Evolutionary conservation across 2,113 vertebrate genomes (phyloP), one percentile per base, ranked within the genome.

Genomic region (Cairina moschata): DNA sequence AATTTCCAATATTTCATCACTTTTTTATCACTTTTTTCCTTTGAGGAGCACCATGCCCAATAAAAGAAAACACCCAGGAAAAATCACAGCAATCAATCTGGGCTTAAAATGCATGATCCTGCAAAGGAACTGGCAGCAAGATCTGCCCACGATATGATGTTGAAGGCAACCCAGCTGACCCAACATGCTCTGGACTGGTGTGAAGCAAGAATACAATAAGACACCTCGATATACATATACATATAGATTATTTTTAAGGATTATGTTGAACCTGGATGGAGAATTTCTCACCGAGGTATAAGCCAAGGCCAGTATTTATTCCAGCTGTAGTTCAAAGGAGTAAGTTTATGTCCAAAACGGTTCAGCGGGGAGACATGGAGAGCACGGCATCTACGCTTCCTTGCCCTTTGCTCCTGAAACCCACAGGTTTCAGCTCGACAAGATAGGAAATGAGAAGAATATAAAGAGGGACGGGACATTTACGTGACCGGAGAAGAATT

Each of bases 71-170:
- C 5, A 69, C 11, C 16, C 29, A 1, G 28, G 52, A 55, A 78
- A 78, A 71, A 75, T 11, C 34, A 17, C 7, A 89, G 15, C 25
- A 44, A 80, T 76, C 34, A 13, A 63, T 31, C 40, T 26, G 26
- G 8, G 50, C 14, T 32, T 52, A 22, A 48, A 62, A 76, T 1
- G 7, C 7, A 2, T 22, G 17, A 38, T 21, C 60, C 36, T 31
- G 48, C 6, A 52, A 46, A 40, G 11, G 54, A 74, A 67, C 8
- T 1, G 56, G 18, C 18, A 60, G 42, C 31, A 34, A 3, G 95
- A 55, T 29, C 9, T 4, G 23, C 26, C 40, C 34, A 1, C 1
- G 5, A 21, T 16, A 11, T 1, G 28, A 17, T 18, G 59, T 5
- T 71, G 46, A 65, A 78, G 85, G 22, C 17, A 32, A 13, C 32